phyloP scores from a whole-genome alignment of 2,113 vertebrate species.

The Gorilla gorilla region DNA sequence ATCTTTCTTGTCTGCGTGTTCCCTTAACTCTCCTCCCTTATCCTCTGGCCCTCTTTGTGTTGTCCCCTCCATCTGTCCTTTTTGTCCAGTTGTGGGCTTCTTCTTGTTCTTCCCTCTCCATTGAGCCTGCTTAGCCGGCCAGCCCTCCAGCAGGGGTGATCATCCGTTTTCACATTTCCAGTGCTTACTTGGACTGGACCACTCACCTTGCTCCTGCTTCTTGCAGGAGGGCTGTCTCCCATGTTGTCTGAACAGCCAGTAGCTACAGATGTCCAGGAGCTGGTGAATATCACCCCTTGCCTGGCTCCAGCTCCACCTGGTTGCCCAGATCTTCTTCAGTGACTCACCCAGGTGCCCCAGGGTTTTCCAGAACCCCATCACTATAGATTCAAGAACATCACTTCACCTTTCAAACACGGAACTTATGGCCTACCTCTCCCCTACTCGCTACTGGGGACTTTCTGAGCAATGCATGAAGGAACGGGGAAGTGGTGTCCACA shows the following conservation, averaged over 20 bases:
- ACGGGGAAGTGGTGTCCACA: neutral
- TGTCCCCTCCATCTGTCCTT: neutral
- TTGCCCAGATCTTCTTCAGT: neutral
- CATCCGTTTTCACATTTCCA: neutral
- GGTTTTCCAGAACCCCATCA: neutral
- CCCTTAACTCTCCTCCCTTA: neutral
- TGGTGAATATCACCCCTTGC: neutral
- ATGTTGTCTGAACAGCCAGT: neutral
- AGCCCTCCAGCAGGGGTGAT: neutral
- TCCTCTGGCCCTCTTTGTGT: neutral
- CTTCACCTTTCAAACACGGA: neutral
- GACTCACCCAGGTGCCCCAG: constrained; percentile 21
- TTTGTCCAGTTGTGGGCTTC: neutral
- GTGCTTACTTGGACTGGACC: neutral
- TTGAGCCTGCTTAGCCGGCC: neutral
- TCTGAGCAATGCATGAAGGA: neutral
- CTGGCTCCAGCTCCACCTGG: neutral
- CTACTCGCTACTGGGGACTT: neutral
- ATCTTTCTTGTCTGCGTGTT: neutral
- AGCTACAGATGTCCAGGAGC: neutral
- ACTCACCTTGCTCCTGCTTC: neutral
- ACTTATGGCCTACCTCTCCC: neutral
- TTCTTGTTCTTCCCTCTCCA: neutral
- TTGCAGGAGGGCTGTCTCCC: neutral
- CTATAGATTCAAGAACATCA: neutral